These are phyloP conservation scores for Harlomillsia oculata DNA, from an alignment of 1,140 invertebrate species.

Conservation along the genomic window DNA sequence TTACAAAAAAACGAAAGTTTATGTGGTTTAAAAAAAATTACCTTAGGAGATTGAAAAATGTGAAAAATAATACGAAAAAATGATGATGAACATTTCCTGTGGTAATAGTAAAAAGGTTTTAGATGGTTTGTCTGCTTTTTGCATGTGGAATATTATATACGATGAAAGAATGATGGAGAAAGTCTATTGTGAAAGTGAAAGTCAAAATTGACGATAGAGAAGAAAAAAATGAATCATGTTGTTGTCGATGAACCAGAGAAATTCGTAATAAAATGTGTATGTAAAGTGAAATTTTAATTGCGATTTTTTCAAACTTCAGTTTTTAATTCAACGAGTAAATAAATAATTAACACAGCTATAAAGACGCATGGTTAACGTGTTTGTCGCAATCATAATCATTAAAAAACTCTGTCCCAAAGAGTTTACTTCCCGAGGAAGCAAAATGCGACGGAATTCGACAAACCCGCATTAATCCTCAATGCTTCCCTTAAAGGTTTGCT, in stretches of 20 bases:
- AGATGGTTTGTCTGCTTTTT: too few species aligned
- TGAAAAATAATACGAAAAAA: too few species aligned
- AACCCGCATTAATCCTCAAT: neutral
- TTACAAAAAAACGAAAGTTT: too few species aligned
- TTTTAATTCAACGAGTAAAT: neutral
- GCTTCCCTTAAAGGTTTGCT: conserved; percentile 6
- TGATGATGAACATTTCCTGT: too few species aligned
- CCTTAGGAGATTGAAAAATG: too few species aligned
- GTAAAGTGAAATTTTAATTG: neutral
- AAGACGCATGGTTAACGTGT: neutral
- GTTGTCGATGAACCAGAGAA: too few species aligned
- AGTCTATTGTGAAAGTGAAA: neutral
- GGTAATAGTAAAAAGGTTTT: too few species aligned
- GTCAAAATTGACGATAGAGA: neutral
- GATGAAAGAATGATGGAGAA: too few species aligned
- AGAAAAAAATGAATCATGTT: neutral
- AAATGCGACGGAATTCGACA: neutral
- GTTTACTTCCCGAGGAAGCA: neutral
- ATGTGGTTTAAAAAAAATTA: too few species aligned
- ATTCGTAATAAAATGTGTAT: too few species aligned
- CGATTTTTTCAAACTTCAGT: neutral
- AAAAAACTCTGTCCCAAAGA: too few species aligned
- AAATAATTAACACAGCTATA: neutral
- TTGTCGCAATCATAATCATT: neutral
- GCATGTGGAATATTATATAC: too few species aligned